Conservation (phyloP, 1,140 invertebrate genomes). For the Ceratina japonica region DNA sequence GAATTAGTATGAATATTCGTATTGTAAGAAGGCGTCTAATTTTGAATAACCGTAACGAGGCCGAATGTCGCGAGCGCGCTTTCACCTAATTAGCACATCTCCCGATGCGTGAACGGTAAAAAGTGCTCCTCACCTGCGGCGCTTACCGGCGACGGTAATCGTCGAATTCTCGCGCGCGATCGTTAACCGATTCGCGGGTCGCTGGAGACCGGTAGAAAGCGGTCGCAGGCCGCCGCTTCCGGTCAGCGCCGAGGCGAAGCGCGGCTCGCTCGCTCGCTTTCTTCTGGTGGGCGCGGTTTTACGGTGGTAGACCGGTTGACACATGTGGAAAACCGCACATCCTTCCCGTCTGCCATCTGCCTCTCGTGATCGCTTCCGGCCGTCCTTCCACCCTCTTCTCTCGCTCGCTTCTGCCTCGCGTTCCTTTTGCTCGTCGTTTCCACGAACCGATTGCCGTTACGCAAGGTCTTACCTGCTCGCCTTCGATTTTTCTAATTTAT, state of each 20-base stretch:
- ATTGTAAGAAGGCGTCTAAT: too few relatives aligned
- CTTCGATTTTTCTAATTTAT: neutral
- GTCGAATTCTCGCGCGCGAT: neutral
- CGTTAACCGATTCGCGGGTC: conserved; percentile 13
- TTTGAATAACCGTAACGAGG: too few relatives aligned
- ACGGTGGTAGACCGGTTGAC: conserved; percentile 33
- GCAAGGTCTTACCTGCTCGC: neutral
- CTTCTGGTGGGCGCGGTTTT: conserved; percentile 29
- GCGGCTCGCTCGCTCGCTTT: conserved; percentile 1
- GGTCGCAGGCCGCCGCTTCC: conserved; percentile 22
- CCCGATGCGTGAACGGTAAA: conserved; percentile 18
- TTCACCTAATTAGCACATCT: conserved; percentile 21
- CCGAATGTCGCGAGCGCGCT: neutral
- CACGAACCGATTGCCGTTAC: neutral
- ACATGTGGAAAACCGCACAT: conserved; percentile 70
- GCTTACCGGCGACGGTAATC: neutral
- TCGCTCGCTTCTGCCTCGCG: neutral
- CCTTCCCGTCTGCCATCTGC: conserved; percentile 71
- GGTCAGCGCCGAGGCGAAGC: neutral
- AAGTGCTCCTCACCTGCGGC: neutral
- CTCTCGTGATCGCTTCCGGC: conserved; percentile 51
- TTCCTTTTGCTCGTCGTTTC: neutral
- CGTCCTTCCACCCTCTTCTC: conserved; percentile 1
- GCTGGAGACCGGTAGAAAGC: conserved; percentile 1
- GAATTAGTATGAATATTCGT: too few relatives aligned